A percentile compares a stretch with the other conserved stretches of the same genome.
Conservation (phyloP, 2,797 vertebrate genomes). For the Numenius phaeopus region DNA sequence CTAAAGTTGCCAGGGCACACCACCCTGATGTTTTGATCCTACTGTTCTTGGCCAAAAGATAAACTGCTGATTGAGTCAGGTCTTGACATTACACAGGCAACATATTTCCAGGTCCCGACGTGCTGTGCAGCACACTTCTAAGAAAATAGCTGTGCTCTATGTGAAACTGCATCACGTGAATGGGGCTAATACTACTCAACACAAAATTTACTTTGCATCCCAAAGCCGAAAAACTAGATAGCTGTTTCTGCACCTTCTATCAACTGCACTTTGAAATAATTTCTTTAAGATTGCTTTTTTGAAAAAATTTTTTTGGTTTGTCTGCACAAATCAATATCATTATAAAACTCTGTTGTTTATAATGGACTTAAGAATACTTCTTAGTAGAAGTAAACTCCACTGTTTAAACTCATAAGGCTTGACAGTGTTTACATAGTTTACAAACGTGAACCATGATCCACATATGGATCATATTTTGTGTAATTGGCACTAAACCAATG, state of each 20-base stretch:
- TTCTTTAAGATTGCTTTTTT: not conserved
- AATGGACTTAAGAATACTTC: constrained; percentile 30
- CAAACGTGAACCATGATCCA: constrained; percentile 54
- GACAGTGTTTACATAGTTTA: constrained; percentile 72
- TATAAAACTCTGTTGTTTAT: constrained; percentile 35
- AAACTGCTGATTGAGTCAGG: constrained; percentile 51
- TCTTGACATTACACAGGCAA: constrained; percentile 59
- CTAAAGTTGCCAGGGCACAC: not conserved
- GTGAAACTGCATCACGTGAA: not conserved
- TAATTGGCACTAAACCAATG: constrained; percentile 53
- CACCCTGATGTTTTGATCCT: constrained; percentile 34
- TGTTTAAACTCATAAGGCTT: constrained; percentile 59
- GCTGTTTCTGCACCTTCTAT: not conserved
- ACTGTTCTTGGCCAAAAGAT: constrained; percentile 45
- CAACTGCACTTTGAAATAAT: not conserved
- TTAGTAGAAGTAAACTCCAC: constrained; percentile 52
- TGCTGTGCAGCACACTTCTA: constrained; percentile 29
- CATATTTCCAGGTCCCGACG: constrained; percentile 70
- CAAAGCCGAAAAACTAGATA: not conserved
- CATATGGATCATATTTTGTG: constrained; percentile 61
- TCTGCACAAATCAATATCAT: not conserved
- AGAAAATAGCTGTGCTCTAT: not conserved
- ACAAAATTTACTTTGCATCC: not conserved
- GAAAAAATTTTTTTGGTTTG: not conserved
- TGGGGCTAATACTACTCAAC: not conserved